These are phyloP conservation scores for Oscheius sp. DNA, from an alignment of 1,140 invertebrate genomes.

Conservation along the genomic window DNA sequence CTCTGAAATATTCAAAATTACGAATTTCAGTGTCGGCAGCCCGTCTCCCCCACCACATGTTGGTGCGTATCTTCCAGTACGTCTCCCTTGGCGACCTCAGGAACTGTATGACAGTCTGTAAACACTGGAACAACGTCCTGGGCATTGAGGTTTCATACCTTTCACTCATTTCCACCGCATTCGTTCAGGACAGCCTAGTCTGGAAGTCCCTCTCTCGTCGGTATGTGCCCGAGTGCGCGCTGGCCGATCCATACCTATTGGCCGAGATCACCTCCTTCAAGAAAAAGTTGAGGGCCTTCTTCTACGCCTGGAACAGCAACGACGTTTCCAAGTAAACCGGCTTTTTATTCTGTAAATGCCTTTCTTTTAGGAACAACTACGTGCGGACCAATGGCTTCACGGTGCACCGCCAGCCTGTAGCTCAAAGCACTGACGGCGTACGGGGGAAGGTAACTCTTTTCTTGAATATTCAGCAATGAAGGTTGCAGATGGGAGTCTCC, in stretches of 20 bases:
- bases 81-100: conserved; percentile 74
- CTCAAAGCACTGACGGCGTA: conserved; percentile 95
- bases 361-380: conserved; percentile 89
- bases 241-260: conserved; percentile 82
- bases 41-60: conserved; percentile 73
- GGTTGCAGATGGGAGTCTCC: conserved; percentile 71
- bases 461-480: not conserved
- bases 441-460: conserved; percentile 37
- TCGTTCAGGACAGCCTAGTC: conserved; percentile 76
- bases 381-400: conserved; percentile 96
- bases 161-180: conserved; percentile 5
- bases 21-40: conserved; percentile 43
- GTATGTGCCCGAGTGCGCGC: conserved; percentile 81
- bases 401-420: conserved; percentile 92
- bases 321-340: conserved; percentile 67
- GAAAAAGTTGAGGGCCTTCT: conserved; percentile 86
- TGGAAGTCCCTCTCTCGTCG: conserved; percentile 86
- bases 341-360: conserved; percentile 16
- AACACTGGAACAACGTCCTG: conserved; percentile 84
- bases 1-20: not conserved
- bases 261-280: conserved; percentile 85
- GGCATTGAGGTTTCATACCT: conserved; percentile 72
- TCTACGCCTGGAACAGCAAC: conserved; percentile 93
- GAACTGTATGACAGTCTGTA: conserved; percentile 87
- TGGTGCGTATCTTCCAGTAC: conserved; percentile 91